These are phyloP conservation scores for Microcebus tavaratra DNA, from an alignment of 2,113 vertebrate species.

Conservation along the genomic window DNA sequence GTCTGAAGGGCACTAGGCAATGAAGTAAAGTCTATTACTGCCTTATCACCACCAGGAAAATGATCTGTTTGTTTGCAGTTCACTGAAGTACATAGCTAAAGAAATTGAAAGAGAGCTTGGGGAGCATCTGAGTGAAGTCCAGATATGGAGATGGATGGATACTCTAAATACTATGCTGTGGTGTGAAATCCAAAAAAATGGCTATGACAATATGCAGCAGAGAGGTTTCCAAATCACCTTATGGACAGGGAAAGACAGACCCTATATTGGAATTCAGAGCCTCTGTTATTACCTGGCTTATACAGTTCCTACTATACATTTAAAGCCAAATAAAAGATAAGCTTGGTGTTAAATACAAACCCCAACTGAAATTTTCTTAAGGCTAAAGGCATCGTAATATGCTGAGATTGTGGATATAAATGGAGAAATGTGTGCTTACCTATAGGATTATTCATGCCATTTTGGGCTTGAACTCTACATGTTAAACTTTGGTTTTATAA, in stretches of 20 bases:
- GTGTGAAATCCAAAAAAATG: neutral
- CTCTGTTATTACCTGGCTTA: conserved; percentile 5
- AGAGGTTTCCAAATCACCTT: neutral
- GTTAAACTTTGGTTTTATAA: conserved; percentile 58
- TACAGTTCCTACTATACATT: neutral
- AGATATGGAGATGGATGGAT: conserved; percentile 64
- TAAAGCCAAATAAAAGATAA: conserved; percentile 57
- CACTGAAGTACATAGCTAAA: conserved; percentile 73
- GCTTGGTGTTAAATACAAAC: conserved; percentile 57
- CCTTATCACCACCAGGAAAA: conserved; percentile 73
- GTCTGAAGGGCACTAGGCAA: conserved; percentile 76
- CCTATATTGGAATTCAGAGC: conserved; percentile 29
- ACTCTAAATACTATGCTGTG: conserved; percentile 18
- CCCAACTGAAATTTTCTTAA: conserved; percentile 61
- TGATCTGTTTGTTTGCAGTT: conserved; percentile 76
- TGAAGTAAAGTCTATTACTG: conserved; percentile 73
- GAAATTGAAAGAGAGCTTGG: conserved; percentile 67
- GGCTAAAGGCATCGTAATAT: conserved; percentile 54
- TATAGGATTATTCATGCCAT: conserved; percentile 48
- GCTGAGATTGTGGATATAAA: conserved; percentile 50
- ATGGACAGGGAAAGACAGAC: neutral
- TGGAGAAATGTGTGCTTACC: conserved; percentile 53
- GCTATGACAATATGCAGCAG: neutral
- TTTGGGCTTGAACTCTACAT: conserved; percentile 48
- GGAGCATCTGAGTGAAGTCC: conserved; percentile 32